These are phyloP conservation scores for Herpailurus yagouaroundi DNA, from an alignment of 2,113 vertebrate species.

Conservation along the genomic window DNA sequence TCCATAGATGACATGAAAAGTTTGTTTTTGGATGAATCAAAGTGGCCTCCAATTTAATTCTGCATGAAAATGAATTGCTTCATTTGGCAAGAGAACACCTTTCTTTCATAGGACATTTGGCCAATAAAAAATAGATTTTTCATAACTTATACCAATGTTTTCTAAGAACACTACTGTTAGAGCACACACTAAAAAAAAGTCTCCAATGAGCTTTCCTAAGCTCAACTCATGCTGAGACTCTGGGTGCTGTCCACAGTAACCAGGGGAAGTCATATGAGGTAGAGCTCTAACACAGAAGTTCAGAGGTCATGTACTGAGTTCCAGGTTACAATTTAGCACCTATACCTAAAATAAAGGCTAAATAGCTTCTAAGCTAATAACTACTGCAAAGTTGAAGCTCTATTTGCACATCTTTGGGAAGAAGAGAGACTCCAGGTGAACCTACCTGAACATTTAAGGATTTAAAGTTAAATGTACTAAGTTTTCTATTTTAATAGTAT, in stretches of 20 bases:
- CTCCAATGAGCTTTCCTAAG: background rate
- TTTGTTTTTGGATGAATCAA: conserved; percentile 29
- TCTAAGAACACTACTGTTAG: background rate
- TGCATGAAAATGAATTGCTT: background rate
- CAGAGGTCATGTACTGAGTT: background rate
- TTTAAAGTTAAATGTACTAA: conserved; percentile 7
- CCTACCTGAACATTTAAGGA: background rate
- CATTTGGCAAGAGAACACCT: background rate
- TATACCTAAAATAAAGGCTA: conserved; percentile 6
- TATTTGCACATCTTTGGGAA: background rate
- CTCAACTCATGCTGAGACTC: background rate
- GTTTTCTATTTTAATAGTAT: conserved; percentile 30
- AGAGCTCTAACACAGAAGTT: background rate
- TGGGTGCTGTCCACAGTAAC: background rate
- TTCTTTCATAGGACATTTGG: conserved; percentile 12
- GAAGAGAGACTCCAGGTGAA: conserved; percentile 22
- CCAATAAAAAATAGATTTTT: background rate
- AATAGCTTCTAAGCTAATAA: background rate
- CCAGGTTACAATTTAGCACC: background rate
- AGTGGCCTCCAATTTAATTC: background rate
- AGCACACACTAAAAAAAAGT: background rate
- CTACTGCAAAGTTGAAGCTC: background rate
- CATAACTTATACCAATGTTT: background rate
- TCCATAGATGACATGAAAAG: conserved; percentile 15
- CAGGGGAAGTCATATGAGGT: background rate